These are phyloP conservation scores for Osedax frankpressi DNA, from an alignment of 2,888 invertebrate genomes.

Conservation along the genomic window DNA sequence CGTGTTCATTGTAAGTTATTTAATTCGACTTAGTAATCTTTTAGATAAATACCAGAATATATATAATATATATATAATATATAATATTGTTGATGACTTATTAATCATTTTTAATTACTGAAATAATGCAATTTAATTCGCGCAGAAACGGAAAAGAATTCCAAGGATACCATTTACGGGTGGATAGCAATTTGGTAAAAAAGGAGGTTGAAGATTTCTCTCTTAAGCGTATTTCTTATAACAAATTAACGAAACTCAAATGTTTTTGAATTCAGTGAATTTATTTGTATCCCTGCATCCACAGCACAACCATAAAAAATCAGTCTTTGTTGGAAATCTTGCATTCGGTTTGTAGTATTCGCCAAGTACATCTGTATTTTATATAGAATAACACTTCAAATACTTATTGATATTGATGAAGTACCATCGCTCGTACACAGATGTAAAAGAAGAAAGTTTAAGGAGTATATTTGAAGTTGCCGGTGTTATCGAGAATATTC, in stretches of 20 bases:
- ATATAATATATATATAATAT: no score
- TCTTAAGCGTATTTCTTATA: no score
- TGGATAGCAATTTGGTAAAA: background rate
- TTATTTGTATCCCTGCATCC: no score
- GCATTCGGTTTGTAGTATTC: slow-evolving; percentile 19
- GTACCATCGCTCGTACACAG: no score
- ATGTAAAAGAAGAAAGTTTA: slow-evolving; percentile 17
- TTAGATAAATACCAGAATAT: no score
- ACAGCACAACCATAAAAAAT: slow-evolving; percentile 15
- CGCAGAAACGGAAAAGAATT: background rate
- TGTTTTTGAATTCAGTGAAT: background rate
- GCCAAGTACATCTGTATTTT: background rate
- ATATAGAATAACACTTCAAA: no score
- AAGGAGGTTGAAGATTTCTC: background rate
- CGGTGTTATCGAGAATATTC: slow-evolving; percentile 16
- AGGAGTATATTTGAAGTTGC: slow-evolving; percentile 11
- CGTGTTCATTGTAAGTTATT: no score
- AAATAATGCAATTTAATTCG: no score
- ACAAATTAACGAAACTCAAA: background rate
- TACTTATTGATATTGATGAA: no score
- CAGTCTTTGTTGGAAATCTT: slow-evolving; percentile 19
- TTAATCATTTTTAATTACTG: no score
- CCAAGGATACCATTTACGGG: background rate
- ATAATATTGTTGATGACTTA: no score
- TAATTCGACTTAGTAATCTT: no score